Conservation (phyloP, 30 jellyfish, hydroid and myxozoan species). For the Aurelia aurita region DNA sequence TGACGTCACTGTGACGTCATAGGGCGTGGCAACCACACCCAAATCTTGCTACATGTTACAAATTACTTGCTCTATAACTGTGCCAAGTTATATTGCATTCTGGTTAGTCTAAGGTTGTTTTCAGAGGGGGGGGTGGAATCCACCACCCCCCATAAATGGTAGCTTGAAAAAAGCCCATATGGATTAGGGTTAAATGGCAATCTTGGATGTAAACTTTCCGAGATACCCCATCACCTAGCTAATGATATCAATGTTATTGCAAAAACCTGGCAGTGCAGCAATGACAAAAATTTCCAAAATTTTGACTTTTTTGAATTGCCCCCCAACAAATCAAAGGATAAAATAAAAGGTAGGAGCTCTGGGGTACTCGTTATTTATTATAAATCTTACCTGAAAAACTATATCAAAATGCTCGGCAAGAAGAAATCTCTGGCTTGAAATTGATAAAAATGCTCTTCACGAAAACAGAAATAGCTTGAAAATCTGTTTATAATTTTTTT, state of each 20-base stretch:
- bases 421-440: not conserved
- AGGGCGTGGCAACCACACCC: too few relatives aligned
- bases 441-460: not conserved
- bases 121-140: too few relatives aligned
- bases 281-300: not conserved
- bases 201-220: not conserved
- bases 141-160: too few relatives aligned
- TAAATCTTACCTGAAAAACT: not conserved
- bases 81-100: too few relatives aligned
- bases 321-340: not conserved
- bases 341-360: not conserved
- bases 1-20: too few relatives aligned
- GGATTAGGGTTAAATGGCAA: too few relatives aligned
- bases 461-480: not conserved
- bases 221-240: not conserved
- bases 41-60: too few relatives aligned
- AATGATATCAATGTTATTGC: not conserved
- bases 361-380: not conserved
- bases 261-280: not conserved
- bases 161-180: too few relatives aligned
- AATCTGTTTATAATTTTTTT: too few relatives aligned
- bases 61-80: too few relatives aligned
- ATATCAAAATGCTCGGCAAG: not conserved
- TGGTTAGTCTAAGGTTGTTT: too few relatives aligned
- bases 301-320: not conserved